A percentile compares a stretch with the other conserved stretches of the same genome.
Conservation (phyloP, 2,888 invertebrate species). For the Cheilosia urbana region DNA sequence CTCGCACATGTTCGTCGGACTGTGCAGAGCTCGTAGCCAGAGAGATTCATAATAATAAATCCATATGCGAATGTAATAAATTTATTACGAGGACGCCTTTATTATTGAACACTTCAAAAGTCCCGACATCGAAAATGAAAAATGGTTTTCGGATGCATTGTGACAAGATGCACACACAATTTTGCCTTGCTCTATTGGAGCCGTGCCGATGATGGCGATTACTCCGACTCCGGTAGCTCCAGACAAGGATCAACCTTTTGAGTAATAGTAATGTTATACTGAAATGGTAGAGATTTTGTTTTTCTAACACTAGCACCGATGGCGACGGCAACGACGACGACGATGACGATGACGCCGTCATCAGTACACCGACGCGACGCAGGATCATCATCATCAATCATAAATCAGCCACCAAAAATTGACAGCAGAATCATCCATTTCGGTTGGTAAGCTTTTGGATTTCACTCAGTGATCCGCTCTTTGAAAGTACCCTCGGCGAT, state of each 20-base stretch:
- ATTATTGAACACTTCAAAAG: constrained; percentile 69
- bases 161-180: constrained; percentile 47
- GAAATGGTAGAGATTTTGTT: constrained; percentile 61
- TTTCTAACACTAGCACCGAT: constrained; percentile 32
- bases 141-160: constrained; percentile 69
- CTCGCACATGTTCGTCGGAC: neutral
- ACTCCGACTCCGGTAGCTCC: constrained; percentile 32
- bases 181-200: constrained; percentile 22
- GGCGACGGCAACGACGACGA: neutral
- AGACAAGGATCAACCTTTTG: constrained; percentile 69
- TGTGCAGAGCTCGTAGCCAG: neutral
- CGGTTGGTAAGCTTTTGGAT: constrained; percentile 62
- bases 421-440: constrained; percentile 72
- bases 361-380: constrained; percentile 12
- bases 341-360: constrained; percentile 8
- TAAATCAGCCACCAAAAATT: constrained; percentile 74
- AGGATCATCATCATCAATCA: constrained; percentile 71
- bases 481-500: constrained; percentile 33
- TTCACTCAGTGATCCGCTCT: constrained; percentile 53
- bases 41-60: constrained; percentile 56
- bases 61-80: constrained; percentile 67
- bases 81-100: constrained; percentile 68
- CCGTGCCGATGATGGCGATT: constrained; percentile 44
- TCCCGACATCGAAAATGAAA: constrained; percentile 62
- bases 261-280: constrained; percentile 66